Evolutionary conservation across 37 sponge, comb jelly and placozoan species (phyloP).

Genomic region (Corticium candelabrum): DNA sequence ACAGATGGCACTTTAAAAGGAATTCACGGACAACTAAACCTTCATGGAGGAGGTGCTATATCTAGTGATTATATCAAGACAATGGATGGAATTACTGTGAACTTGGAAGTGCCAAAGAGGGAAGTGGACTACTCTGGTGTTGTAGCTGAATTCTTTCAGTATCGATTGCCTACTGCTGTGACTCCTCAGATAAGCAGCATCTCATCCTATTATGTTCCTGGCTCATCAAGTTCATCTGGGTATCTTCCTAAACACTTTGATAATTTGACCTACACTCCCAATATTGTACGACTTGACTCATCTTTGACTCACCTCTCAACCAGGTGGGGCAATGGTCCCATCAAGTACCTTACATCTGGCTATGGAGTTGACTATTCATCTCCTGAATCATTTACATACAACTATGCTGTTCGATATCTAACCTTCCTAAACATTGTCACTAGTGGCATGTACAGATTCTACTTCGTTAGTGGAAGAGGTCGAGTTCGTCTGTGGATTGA

Average conservation of each 20-base stretch:
- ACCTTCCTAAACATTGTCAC: background rate
- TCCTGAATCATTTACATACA: background rate
- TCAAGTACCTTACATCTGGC: background rate
- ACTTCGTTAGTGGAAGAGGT: background rate
- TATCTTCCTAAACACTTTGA: background rate
- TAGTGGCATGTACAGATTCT: background rate
- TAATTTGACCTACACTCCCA: background rate
- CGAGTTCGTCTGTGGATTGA: background rate
- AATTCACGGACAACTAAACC: background rate
- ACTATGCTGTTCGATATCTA: background rate
- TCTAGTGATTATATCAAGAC: background rate
- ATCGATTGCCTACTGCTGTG: background rate
- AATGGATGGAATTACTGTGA: background rate
- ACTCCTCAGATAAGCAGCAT: background rate
- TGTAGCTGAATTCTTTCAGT: constrained; percentile 1
- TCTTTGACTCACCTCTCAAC: background rate
- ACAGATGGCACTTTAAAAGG: background rate
- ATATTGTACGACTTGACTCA: background rate
- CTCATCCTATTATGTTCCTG: background rate
- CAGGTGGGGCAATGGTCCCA: background rate
- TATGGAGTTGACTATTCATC: background rate
- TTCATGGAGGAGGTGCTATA: background rate
- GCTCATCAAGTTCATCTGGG: background rate
- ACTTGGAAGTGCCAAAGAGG: background rate
- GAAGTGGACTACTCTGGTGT: background rate